These are phyloP conservation scores for Oscheius sp. DNA, from an alignment of 1,140 invertebrate species.

Conservation along the genomic window DNA sequence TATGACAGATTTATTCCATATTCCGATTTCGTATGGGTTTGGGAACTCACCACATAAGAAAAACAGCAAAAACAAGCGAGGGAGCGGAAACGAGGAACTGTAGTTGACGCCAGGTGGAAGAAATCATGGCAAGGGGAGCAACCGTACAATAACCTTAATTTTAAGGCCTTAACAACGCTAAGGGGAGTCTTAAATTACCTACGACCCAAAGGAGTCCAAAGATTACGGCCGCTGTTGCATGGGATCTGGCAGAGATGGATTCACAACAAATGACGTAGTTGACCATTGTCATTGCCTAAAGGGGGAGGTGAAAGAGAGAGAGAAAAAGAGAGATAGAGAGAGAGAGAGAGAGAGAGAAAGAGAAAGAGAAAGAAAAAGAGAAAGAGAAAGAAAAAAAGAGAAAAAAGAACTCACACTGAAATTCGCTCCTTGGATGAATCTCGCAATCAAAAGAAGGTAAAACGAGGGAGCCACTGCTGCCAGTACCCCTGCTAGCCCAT, in stretches of 20 bases:
- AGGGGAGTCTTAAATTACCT: neutral
- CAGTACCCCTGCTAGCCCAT: conserved; percentile 10
- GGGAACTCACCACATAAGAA: conserved; percentile 6
- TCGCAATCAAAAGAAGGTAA: neutral
- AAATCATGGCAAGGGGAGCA: conserved; percentile 7
- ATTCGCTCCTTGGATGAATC: conserved; percentile 15
- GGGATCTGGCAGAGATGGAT: neutral
- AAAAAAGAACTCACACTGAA: conserved; percentile 7
- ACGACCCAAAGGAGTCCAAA: neutral
- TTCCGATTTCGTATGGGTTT: neutral
- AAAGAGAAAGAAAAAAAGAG: neutral
- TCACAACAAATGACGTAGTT: conserved; percentile 28
- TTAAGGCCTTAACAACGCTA: neutral
- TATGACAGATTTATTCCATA: too few species aligned
- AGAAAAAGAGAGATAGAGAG: too few species aligned
- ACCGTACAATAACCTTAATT: conserved; percentile 9
- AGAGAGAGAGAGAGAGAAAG: neutral
- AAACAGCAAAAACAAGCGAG: conserved; percentile 11
- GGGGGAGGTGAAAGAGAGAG: too few species aligned
- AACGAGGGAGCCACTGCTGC: conserved; percentile 15
- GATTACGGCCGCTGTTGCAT: neutral
- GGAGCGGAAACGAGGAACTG: conserved; percentile 8
- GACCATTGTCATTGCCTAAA: conserved; percentile 21
- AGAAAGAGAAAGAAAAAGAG: neutral
- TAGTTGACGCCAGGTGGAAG: conserved; percentile 10